Evolutionary conservation across 2,797 vertebrate species (phyloP).

Genomic region (Hybognathus amarus): DNA sequence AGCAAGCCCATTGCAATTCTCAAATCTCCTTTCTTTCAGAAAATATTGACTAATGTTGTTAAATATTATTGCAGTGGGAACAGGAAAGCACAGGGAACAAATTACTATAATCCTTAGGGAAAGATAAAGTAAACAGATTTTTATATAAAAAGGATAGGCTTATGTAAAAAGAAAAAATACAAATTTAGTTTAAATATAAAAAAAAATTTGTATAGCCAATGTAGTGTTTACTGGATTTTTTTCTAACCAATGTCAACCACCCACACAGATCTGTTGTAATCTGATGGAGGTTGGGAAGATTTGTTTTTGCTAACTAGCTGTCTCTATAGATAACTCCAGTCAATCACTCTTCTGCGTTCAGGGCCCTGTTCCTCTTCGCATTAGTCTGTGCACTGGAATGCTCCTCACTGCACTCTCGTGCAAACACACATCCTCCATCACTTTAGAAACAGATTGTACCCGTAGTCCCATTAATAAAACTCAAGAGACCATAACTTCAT

Average conservation of each 20-base stretch:
- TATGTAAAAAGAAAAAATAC: neutral
- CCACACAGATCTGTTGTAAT: slow-evolving; percentile 46
- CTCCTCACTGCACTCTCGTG: neutral
- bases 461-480: slow-evolving; percentile 28
- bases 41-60: neutral
- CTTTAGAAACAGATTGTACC: neutral
- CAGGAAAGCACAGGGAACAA: neutral
- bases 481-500: slow-evolving; percentile 22
- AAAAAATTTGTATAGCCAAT: neutral
- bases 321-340: slow-evolving; percentile 47
- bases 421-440: slow-evolving; percentile 13
- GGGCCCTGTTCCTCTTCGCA: slow-evolving; percentile 6
- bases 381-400: neutral
- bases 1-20: neutral
- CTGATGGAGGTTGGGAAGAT: slow-evolving; percentile 54
- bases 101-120: neutral
- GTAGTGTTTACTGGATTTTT: neutral
- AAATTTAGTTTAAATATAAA: neutral
- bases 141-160: neutral
- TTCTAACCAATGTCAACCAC: slow-evolving; percentile 12
- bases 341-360: slow-evolving; percentile 48
- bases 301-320: slow-evolving; percentile 45
- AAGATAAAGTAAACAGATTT: neutral
- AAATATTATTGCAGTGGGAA: slow-evolving; percentile 17
- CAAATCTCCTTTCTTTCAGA: neutral